Percentiles rank a stretch among this genome's conserved stretches.
Conservation (phyloP, 1,140 invertebrate species). For the Plodia interpunctella region DNA sequence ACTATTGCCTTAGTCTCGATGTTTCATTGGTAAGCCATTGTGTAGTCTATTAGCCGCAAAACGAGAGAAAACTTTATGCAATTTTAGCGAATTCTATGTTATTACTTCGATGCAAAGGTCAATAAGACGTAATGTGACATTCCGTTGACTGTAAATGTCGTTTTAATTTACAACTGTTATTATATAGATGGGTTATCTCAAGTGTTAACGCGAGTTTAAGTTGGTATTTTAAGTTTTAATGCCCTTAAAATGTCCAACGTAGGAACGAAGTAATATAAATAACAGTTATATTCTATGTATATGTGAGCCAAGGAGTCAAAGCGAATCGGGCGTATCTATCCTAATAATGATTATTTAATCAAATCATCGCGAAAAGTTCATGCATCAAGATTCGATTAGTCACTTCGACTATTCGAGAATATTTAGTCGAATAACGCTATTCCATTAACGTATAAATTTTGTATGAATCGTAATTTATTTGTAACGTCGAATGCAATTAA, state of each 20-base stretch:
- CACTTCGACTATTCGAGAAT: constrained; percentile 22
- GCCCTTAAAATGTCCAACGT: neutral
- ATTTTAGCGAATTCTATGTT: too few relatives aligned
- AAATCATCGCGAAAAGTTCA: constrained; percentile 8
- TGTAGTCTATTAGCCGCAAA: too few relatives aligned
- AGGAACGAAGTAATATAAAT: constrained; percentile 30
- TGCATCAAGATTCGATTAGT: constrained; percentile 23
- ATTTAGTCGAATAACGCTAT: constrained; percentile 19
- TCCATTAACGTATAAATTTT: constrained; percentile 6
- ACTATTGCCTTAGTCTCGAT: too few relatives aligned
- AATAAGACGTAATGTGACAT: too few relatives aligned
- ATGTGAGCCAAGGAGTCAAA: neutral
- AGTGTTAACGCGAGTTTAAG: too few relatives aligned
- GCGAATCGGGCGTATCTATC: neutral
- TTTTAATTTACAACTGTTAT: too few relatives aligned
- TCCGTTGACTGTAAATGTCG: too few relatives aligned
- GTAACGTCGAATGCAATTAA: constrained; percentile 33
- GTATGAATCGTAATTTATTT: constrained; percentile 3
- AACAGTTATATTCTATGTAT: neutral
- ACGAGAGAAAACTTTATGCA: too few relatives aligned
- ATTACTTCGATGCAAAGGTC: too few relatives aligned
- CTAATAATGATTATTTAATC: neutral
- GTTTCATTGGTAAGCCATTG: too few relatives aligned
- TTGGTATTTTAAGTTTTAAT: too few relatives aligned
- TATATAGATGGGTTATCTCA: too few relatives aligned